Percentiles rank a stretch among this genome's conserved stretches.
Conservation (phyloP, 2,113 vertebrate species). For the Tichodroma muraria region DNA sequence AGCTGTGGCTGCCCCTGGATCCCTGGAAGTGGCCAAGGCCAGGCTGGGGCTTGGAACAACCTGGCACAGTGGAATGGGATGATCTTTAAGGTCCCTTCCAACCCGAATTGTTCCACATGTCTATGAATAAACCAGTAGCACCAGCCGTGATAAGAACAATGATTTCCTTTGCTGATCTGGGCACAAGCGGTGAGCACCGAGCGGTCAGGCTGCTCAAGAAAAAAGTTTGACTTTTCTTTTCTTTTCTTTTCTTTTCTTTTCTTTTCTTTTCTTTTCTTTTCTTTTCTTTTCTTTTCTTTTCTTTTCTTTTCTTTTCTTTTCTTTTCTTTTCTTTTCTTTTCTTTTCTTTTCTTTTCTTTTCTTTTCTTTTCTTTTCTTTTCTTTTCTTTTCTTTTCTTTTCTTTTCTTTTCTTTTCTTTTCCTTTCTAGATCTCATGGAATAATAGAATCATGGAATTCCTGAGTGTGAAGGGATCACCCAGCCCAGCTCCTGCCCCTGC, state of each 20-base stretch:
- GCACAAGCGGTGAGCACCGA: not conserved
- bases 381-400: too few relatives aligned
- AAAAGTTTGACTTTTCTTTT: too few relatives aligned
- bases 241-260: too few relatives aligned
- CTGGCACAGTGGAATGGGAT: not conserved
- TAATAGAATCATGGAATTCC: not conserved
- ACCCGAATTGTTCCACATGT: not conserved
- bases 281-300: too few relatives aligned
- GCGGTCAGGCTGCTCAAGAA: not conserved
- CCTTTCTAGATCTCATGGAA: not conserved
- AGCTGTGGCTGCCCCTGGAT: not conserved
- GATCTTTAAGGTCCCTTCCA: not conserved
- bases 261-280: fast-evolving
- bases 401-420: fast-evolving
- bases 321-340: fast-evolving
- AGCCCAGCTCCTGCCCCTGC: too few relatives aligned
- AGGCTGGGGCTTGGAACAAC: not conserved
- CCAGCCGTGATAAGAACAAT: not conserved
- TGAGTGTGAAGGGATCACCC: not conserved
- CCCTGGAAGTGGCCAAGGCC: not conserved
- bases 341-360: too few relatives aligned
- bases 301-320: too few relatives aligned
- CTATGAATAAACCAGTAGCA: not conserved
- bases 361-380: too few relatives aligned
- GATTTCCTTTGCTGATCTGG: not conserved